Percentiles rank a stretch among this genome's conserved stretches.
Evolutionary conservation across 1,140 invertebrate species (phyloP).

Genomic region (Kradibia gibbosae): DNA sequence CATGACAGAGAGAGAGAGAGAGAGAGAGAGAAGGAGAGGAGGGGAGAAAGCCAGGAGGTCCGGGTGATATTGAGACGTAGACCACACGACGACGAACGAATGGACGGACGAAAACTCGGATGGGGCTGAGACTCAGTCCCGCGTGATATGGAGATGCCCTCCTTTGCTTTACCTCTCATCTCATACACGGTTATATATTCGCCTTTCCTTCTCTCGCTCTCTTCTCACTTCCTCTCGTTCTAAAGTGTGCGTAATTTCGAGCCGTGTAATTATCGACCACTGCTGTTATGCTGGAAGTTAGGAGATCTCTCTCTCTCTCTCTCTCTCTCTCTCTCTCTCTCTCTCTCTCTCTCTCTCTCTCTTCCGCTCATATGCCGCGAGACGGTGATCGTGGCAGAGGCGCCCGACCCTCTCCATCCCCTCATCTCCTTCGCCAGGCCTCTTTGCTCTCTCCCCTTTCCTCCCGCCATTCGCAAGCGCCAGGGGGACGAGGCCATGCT

Average conservation of each 20-base stretch:
- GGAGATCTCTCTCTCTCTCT: slow-evolving; percentile 27
- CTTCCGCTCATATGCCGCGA: neutral
- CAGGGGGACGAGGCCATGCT: no score
- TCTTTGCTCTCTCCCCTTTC: neutral
- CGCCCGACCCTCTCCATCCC: neutral
- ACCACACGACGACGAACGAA: slow-evolving; percentile 58
- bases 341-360: neutral
- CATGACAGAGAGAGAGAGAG: no score
- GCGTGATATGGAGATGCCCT: neutral
- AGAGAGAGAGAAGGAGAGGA: slow-evolving; percentile 29
- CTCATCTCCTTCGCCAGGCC: neutral
- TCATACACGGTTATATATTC: slow-evolving; percentile 7
- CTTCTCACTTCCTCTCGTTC: no score
- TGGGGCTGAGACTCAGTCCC: slow-evolving; percentile 43
- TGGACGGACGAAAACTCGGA: slow-evolving; percentile 25
- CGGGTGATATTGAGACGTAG: slow-evolving; percentile 65
- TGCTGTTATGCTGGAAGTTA: slow-evolving; percentile 55
- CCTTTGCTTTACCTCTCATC: neutral
- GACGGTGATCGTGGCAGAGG: slow-evolving; percentile 22
- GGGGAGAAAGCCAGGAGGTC: neutral
- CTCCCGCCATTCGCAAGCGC: neutral
- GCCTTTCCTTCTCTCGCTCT: neutral
- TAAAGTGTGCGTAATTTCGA: slow-evolving; percentile 63
- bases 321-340: slow-evolving; percentile 24
- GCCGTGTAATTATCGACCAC: slow-evolving; percentile 65